Percentiles rank a stretch among this genome's conserved stretches.
Evolutionary conservation across 2,797 vertebrate species (phyloP).

Genomic region (Gallinago nigripennis): DNA sequence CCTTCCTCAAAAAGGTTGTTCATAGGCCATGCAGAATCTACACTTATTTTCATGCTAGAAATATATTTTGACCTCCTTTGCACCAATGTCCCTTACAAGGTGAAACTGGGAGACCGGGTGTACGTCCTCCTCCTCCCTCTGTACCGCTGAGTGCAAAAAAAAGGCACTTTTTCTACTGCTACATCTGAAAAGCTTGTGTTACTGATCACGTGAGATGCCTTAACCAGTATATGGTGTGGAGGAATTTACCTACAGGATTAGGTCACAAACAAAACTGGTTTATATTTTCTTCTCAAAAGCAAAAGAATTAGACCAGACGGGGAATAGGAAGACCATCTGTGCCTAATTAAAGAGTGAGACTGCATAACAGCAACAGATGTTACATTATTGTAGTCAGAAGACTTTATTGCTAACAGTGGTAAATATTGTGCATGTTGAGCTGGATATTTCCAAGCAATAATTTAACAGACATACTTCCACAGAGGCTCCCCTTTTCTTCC

Average conservation of each 20-base stretch:
- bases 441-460: constrained; percentile 12
- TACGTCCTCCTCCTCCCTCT: not conserved
- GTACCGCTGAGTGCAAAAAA: not conserved
- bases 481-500: not conserved
- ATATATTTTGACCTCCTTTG: not conserved
- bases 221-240: not conserved
- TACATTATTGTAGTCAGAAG: constrained; percentile 18
- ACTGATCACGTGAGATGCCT: not conserved
- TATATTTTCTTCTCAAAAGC: constrained; percentile 20
- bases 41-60: not conserved
- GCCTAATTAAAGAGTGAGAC: constrained; percentile 39
- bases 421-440: constrained; percentile 11
- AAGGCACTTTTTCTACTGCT: not conserved
- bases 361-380: constrained; percentile 51
- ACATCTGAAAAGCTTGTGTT: not conserved
- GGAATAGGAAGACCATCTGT: constrained; percentile 40
- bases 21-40: not conserved
- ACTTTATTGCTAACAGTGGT: constrained; percentile 39
- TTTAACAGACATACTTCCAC: not conserved
- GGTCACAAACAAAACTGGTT: not conserved
- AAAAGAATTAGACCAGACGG: not conserved
- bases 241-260: not conserved
- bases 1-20: not conserved
- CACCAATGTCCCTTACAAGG: not conserved
- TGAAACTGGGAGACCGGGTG: not conserved